These are phyloP conservation scores for Gallinago media DNA, from an alignment of 2,113 vertebrate genomes.

Conservation along the genomic window DNA sequence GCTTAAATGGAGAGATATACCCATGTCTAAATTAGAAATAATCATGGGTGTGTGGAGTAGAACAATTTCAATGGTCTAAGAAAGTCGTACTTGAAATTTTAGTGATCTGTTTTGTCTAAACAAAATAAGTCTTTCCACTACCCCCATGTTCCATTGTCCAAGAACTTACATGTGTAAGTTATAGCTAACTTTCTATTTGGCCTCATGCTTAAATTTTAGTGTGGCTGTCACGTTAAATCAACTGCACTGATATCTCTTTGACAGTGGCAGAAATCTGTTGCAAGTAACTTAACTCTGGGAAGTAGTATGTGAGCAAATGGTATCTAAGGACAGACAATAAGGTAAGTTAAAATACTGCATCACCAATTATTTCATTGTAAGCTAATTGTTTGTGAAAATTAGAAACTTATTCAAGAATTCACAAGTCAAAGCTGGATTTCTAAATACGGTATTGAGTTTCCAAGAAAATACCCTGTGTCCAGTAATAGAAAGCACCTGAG, in stretches of 20 bases:
- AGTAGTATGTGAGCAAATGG: background rate
- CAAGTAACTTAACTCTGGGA: background rate
- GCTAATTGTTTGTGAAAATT: background rate
- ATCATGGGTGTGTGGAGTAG: background rate
- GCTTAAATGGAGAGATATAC: background rate
- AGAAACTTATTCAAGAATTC: background rate
- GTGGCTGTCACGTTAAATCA: background rate
- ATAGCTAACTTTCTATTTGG: background rate
- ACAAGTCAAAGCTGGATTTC: background rate
- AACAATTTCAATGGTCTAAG: background rate
- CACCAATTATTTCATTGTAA: background rate
- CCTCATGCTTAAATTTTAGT: background rate
- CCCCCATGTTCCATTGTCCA: background rate
- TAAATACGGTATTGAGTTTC: background rate
- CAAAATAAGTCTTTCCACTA: background rate
- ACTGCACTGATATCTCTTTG: background rate
- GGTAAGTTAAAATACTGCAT: background rate
- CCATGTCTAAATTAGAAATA: background rate
- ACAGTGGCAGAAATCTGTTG: background rate
- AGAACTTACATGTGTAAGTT: background rate
- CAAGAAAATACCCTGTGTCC: background rate
- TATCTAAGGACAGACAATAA: background rate
- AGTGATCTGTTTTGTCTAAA: background rate
- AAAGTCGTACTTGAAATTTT: background rate
- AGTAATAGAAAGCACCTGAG: background rate